Evolutionary conservation across 23 tunicate species (phyloP), one percentile per base, ranked within the genome.

Genomic region (Pegea sp.): DNA sequence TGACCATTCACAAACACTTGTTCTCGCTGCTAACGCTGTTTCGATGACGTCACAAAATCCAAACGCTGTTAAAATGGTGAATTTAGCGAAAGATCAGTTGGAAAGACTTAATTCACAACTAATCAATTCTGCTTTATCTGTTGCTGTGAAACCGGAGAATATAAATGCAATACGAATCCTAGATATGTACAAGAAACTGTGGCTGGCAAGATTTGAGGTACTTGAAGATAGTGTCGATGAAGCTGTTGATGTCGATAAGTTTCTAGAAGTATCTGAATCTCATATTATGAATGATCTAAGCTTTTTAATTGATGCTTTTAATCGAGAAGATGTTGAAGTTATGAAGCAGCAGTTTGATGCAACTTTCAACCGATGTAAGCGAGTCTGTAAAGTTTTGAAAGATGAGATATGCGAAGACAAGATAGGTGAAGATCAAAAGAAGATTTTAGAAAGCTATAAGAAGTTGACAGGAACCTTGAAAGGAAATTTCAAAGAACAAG

Each of bases 51-150:
- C 97, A 4, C 76, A 60, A 64, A 87, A 87, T 42, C 88, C 76
- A 49, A 88, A 87, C 30, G 97, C 88, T 0, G 88, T 87, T 22
- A 76, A 76, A 33, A 87, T 87, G 97, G 97, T 87, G 34, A 69
- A 81, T 48, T 29, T 74, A 56, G 97, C 97, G 5, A 77, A 70
- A 5, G 69, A 75, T 29, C 97, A 87, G 42, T 69, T 87, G 23
- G 97, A 87, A 48, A 64, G 52, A 16, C 62, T 87, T 0, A 75
- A 88, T 57, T 88, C 97, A 23, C 44, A 63, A 63, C 88, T 87
- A 42, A 87, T 87, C 69, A 87, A 87, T 59, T 88, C 97, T 0
- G 97, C 97, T 0, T 65, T 87, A 21, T 75, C 97, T 1, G 42
- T 87, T 30, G 97, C 97, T 3, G 97, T 88, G 19, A 52, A 88